Evolutionary conservation across 2,888 invertebrate genomes (phyloP).

Genomic region (Synergus gifuensis): DNA sequence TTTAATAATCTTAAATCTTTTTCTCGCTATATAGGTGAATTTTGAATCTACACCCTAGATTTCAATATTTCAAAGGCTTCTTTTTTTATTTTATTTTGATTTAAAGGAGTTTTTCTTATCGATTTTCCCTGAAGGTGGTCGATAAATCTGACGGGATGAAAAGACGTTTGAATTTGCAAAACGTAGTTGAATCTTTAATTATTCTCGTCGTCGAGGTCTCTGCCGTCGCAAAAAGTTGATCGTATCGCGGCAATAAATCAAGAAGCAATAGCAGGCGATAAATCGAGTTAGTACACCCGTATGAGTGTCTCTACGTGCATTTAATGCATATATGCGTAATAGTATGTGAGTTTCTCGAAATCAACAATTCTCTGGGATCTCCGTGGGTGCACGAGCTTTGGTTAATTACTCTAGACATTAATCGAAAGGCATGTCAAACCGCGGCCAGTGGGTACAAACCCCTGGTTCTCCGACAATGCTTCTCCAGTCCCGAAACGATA

Average conservation of each 20-base stretch:
- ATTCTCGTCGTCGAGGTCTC: conserved; percentile 30
- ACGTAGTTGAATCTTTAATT: conserved; percentile 35
- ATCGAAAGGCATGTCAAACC: conserved; percentile 62
- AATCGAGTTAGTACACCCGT: conserved; percentile 26
- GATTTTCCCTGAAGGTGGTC: conserved; percentile 1
- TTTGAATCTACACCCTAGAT: no score
- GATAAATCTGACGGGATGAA: conserved; percentile 12
- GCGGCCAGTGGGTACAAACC: conserved; percentile 52
- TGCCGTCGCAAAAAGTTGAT: conserved; percentile 14
- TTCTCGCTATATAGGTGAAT: no score
- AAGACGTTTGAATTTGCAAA: conserved; percentile 11
- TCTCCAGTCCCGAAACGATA: conserved; percentile 67
- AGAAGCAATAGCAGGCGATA: conserved; percentile 22
- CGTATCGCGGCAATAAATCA: conserved; percentile 37
- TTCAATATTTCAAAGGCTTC: no score
- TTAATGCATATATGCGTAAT: not conserved
- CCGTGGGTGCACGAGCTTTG: conserved; percentile 40
- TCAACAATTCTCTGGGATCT: conserved; percentile 36
- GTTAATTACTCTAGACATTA: conserved; percentile 67
- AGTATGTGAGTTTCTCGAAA: conserved; percentile 38
- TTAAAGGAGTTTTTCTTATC: not conserved
- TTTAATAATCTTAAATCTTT: no score
- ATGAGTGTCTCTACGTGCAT: not conserved
- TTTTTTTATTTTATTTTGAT: no score
- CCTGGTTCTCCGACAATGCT: conserved; percentile 56